Evolutionary conservation across 2,888 invertebrate genomes (phyloP).

Genomic region (Latrodectus elegans): DNA sequence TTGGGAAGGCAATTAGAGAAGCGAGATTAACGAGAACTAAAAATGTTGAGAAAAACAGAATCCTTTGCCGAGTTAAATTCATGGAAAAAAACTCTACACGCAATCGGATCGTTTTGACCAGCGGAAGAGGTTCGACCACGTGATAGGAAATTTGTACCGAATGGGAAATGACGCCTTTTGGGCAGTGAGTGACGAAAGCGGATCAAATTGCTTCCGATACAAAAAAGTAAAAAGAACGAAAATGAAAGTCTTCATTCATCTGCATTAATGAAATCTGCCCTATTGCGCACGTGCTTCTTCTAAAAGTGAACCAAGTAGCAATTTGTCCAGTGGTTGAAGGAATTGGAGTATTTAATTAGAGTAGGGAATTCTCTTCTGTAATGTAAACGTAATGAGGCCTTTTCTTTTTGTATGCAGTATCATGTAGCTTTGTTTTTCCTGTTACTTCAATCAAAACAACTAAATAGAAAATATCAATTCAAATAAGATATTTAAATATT

Average conservation of each 20-base stretch:
- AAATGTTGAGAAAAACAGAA: conserved; percentile 7
- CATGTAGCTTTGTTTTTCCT: too few species aligned
- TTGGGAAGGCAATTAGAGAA: conserved; percentile 13
- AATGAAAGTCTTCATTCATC: not conserved
- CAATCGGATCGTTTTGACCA: conserved; percentile 45
- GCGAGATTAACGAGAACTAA: conserved; percentile 55
- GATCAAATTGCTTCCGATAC: conserved; percentile 50
- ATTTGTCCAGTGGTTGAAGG: not conserved
- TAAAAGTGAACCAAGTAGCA: not conserved
- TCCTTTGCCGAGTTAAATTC: not conserved
- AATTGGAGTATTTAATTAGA: not conserved
- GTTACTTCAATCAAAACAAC: too few species aligned
- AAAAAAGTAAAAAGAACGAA: not conserved
- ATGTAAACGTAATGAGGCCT: too few species aligned
- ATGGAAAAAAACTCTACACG: conserved; percentile 21
- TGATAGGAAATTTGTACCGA: conserved; percentile 54
- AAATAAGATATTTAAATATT: too few species aligned
- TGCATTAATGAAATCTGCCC: not conserved
- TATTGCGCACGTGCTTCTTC: not conserved
- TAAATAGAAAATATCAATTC: too few species aligned
- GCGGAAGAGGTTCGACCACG: conserved; percentile 48
- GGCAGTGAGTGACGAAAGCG: conserved; percentile 50
- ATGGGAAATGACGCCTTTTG: conserved; percentile 48
- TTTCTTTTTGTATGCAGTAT: too few species aligned
- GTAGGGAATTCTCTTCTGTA: not conserved